Percentiles rank a stretch among this genome's conserved stretches.
Evolutionary conservation across 2,113 vertebrate species (phyloP).

Genomic region (Callipepla californica): DNA sequence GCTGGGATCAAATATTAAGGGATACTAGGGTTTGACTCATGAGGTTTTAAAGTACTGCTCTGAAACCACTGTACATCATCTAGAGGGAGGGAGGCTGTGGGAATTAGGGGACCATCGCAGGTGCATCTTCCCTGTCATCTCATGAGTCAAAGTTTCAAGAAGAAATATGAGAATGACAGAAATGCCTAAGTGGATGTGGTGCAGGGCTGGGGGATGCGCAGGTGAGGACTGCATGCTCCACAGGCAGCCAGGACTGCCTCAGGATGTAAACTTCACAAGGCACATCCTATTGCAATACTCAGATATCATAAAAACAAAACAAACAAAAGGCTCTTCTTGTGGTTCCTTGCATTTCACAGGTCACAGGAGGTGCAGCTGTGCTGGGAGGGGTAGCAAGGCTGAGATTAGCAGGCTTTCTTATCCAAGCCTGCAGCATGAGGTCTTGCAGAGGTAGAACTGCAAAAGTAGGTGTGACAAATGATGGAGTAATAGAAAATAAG

Average conservation of each 20-base stretch:
- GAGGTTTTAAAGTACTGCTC: conserved; percentile 39
- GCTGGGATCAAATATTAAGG: conserved; percentile 66
- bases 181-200: not conserved
- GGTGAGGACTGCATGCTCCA: not conserved
- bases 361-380: not conserved
- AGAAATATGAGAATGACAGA: not conserved
- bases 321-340: not conserved
- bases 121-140: not conserved
- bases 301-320: no score
- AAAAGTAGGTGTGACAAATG: fast-evolving
- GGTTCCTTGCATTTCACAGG: fast-evolving
- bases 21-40: conserved; percentile 33
- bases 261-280: not conserved
- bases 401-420: not conserved
- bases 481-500: not conserved
- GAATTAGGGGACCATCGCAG: not conserved
- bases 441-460: not conserved
- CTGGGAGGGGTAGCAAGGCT: not conserved
- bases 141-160: not conserved
- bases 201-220: not conserved
- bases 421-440: not conserved
- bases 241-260: not conserved
- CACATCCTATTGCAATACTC: not conserved
- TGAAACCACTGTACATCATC: conserved; percentile 38
- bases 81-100: not conserved